Evolutionary conservation across 2,113 vertebrate species (phyloP).

Genomic region (Syngnathus scovelli): DNA sequence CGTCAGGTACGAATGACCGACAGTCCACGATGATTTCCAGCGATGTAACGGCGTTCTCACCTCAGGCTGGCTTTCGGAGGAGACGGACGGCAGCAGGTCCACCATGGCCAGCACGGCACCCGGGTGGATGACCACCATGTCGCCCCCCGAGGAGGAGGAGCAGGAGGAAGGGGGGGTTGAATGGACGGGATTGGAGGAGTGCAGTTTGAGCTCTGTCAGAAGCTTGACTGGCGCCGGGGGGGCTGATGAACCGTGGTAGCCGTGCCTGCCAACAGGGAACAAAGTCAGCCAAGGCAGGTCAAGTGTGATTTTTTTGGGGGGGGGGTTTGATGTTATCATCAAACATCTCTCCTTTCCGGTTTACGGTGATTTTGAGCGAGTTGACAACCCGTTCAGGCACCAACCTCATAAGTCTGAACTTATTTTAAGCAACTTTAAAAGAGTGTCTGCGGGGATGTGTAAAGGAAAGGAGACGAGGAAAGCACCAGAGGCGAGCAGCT

Average conservation of each 20-base stretch:
- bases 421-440: too few relatives aligned
- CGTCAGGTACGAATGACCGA: background rate
- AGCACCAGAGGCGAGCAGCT: conserved; percentile 75
- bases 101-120: conserved; percentile 90
- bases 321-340: background rate
- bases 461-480: conserved; percentile 14
- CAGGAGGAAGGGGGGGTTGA: conserved; percentile 65
- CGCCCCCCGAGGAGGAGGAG: conserved; percentile 64
- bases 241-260: conserved; percentile 81
- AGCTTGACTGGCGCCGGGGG: conserved; percentile 78
- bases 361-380: background rate
- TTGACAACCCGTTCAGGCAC: background rate
- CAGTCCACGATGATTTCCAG: background rate
- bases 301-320: background rate
- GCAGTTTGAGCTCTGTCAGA: conserved; percentile 79
- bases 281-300: background rate
- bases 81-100: conserved; percentile 90
- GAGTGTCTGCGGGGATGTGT: background rate
- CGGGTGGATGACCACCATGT: conserved; percentile 90
- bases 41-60: conserved; percentile 61
- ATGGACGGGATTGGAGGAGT: conserved; percentile 66
- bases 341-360: background rate
- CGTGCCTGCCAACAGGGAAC: conserved; percentile 70
- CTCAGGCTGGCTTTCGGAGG: conserved; percentile 87
- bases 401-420: too few relatives aligned